These are phyloP conservation scores for Halcyon chelicuti DNA, from an alignment of 2,797 vertebrate species.

Conservation along the genomic window DNA sequence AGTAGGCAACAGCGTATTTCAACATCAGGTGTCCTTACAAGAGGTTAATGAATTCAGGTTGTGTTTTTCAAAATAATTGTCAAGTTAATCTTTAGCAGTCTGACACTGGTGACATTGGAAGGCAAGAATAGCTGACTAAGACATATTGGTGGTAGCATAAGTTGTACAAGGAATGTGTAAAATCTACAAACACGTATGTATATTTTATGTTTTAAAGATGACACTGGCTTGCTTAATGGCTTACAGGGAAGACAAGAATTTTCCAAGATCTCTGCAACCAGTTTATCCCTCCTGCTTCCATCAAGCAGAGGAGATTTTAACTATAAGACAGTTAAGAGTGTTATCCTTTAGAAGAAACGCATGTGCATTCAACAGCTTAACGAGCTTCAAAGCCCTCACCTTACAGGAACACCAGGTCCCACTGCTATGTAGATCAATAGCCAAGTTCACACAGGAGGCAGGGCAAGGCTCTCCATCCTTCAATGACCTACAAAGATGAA, in stretches of 20 bases:
- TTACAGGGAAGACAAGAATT: background rate
- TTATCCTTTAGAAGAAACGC: background rate
- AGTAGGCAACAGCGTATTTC: background rate
- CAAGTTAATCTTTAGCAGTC: background rate
- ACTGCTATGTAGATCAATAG: background rate
- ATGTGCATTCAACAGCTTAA: background rate
- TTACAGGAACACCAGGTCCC: background rate
- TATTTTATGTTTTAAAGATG: background rate
- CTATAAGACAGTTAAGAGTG: background rate
- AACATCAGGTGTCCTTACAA: background rate
- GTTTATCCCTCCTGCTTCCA: background rate
- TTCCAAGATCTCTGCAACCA: background rate
- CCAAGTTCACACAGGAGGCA: background rate
- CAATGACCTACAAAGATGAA: background rate
- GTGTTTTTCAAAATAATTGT: background rate
- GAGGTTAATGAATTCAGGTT: conserved; percentile 41
- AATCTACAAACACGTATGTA: background rate
- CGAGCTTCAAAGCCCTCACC: background rate
- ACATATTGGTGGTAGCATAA: background rate
- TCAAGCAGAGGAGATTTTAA: background rate
- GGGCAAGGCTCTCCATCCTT: background rate
- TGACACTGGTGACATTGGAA: background rate
- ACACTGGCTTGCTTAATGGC: background rate
- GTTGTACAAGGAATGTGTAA: background rate
- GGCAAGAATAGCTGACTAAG: background rate